phyloP scores from a whole-genome alignment of 1,140 invertebrate genomes.

The Apis dorsata region DNA sequence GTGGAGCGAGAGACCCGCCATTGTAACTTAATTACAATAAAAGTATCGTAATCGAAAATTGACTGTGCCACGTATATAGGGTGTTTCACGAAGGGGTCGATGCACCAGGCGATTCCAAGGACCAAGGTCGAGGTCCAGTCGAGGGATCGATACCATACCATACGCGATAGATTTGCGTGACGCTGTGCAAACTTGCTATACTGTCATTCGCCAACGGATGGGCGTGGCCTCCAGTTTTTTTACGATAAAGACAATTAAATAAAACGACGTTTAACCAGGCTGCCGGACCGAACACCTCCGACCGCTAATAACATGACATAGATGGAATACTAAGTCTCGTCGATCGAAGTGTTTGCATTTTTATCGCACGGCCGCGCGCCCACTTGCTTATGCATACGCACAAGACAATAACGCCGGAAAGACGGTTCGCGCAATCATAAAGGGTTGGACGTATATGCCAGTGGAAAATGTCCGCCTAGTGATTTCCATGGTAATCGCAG shows the following conservation, averaged over 20 bases:
- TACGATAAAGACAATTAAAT: neutral
- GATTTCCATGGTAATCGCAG: slow-evolving; percentile 38
- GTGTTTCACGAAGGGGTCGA: slow-evolving; percentile 47
- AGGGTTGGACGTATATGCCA: neutral
- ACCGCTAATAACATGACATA: neutral
- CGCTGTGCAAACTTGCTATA: slow-evolving; percentile 3
- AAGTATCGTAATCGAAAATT: neutral
- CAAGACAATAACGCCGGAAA: slow-evolving; percentile 38
- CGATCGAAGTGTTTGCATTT: slow-evolving; percentile 23
- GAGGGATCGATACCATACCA: slow-evolving; percentile 68
- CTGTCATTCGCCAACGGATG: slow-evolving; percentile 38
- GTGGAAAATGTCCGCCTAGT: slow-evolving; percentile 31
- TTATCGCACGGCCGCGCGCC: neutral
- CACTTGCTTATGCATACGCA: slow-evolving; percentile 11
- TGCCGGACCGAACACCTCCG: neutral
- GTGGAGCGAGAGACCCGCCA: neutral
- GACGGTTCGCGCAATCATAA: slow-evolving; percentile 3
- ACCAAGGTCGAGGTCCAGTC: slow-evolving; percentile 77
- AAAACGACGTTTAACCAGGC: neutral
- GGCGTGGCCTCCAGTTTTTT: slow-evolving; percentile 50
- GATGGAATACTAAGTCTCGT: neutral
- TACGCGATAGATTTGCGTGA: slow-evolving; percentile 42
- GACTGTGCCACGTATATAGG: slow-evolving; percentile 16
- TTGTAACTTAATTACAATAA: neutral
- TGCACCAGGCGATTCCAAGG: slow-evolving; percentile 65